Base-by-base conservation (phyloP, 2,888 invertebrate species). In the Nymphalis polychloros region DNA sequence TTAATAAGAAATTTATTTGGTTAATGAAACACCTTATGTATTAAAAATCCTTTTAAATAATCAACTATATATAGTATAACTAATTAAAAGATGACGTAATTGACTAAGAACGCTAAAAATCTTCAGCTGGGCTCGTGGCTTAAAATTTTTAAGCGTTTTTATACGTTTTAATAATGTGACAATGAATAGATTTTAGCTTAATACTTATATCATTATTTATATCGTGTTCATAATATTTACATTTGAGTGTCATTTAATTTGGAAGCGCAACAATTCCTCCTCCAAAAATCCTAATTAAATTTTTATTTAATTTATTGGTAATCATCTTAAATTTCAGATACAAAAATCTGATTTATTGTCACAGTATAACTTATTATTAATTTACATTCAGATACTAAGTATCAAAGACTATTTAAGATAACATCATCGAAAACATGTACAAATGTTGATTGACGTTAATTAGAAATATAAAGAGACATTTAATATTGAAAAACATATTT, bases 81-180 rank as follows among this genome's bases (percentile, higher is more conserved):
- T 57, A 57, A 49, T 50, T 46, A 63, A 72, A 70, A 76, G 17
- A 64, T 35, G 57, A 17, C 67, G 27, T 87, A 88, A 89, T 89
- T 89, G 88, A 89, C 88, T 82, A 84, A 63, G 20, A 83, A 89
- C 89, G 89, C 90, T 89, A 70, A 84, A 90, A 92, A 91, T 81
- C 89, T 92, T 90, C 88, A 89, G 90, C 92, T 81, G 92, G 92
- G 92, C 92, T 92, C 92, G 75, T 65, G 74, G 90, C 89, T 87
- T 71, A 90, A 89, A 89, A 88, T 81, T 90, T 91, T 86, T 78
- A 82, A 88, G 90, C 89, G 87, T 88, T 75, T 67, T 77, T 68
- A 73, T 71, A 69, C 59, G 64, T 65, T 70, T 72, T 72, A 72
- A 77, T 80, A 79, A 68, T 81, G 79, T 81, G 80, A 82, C 81